phyloP scores from a whole-genome alignment of 2,113 vertebrate genomes.

The Pycnonotus jocosus region DNA sequence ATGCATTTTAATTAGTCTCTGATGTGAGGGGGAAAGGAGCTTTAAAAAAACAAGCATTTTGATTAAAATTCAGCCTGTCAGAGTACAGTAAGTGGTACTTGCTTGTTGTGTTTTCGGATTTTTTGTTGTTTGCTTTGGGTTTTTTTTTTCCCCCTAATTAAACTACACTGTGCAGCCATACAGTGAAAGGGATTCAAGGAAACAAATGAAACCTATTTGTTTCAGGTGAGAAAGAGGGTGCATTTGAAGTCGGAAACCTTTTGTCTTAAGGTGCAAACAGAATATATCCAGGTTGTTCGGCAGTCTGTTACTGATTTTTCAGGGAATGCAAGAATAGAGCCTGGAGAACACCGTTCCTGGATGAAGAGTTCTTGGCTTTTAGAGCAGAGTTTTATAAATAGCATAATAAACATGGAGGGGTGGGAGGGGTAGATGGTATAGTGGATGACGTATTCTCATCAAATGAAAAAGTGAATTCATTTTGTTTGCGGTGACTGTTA shows the following conservation, averaged over 20 bases:
- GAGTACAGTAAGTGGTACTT: neutral
- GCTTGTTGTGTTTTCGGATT: neutral
- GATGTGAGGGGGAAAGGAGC: neutral
- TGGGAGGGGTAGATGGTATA: neutral
- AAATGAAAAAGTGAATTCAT: neutral
- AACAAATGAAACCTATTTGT: neutral
- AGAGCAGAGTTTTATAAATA: neutral
- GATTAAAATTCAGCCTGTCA: neutral
- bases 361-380: neutral
- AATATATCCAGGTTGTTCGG: neutral
- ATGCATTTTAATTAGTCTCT: neutral
- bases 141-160: neutral
- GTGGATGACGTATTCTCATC: neutral
- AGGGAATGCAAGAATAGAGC: neutral
- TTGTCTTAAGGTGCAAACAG: neutral
- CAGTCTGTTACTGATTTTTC: neutral
- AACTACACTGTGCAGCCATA: neutral
- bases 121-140: neutral
- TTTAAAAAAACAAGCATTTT: neutral
- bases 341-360: neutral
- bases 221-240: neutral
- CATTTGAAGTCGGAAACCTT: neutral
- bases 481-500: neutral
- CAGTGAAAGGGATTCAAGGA: neutral
- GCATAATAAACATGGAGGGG: neutral